These are phyloP conservation scores for Potorous gilbertii DNA, from an alignment of 2,797 vertebrate species.

Conservation along the genomic window DNA sequence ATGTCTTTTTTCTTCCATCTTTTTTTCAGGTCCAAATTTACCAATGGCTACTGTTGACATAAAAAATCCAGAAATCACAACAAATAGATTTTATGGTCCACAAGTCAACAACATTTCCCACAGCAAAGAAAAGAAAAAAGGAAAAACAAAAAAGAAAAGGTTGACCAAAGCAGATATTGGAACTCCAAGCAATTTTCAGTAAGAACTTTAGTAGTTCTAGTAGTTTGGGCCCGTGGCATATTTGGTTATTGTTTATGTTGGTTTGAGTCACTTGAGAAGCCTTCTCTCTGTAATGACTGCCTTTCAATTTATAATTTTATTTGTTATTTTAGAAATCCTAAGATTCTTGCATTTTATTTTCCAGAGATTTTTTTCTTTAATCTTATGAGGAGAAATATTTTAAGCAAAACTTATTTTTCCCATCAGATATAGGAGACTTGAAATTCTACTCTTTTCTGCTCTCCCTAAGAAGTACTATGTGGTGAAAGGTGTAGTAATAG, in stretches of 20 bases:
- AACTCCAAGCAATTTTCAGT: conserved; percentile 99
- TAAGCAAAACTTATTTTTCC: background rate
- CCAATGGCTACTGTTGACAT: conserved; percentile 98
- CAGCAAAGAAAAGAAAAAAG: conserved; percentile 96
- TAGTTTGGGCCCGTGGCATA: conserved; percentile 12
- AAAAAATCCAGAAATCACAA: conserved; percentile 98
- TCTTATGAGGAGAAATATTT: background rate
- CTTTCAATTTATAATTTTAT: background rate
- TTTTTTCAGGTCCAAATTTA: conserved; percentile 91
- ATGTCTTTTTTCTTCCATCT: conserved; percentile 52
- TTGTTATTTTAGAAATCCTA: background rate
- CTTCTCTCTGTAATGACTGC: background rate
- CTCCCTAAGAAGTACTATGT: background rate
- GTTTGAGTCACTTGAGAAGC: background rate
- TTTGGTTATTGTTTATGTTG: conserved; percentile 24
- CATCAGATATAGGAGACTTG: background rate
- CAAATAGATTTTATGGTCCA: conserved; percentile 91
- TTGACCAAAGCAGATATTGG: conserved; percentile 99
- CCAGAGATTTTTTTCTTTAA: background rate
- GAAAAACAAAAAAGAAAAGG: conserved; percentile 95
- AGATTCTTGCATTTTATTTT: background rate
- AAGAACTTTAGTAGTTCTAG: conserved; percentile 77
- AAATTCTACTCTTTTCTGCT: background rate
- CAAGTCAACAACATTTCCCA: conserved; percentile 96
- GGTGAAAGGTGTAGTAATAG: background rate